Evolutionary conservation across 2,113 vertebrate genomes (phyloP), one percentile per base, ranked within the genome.

Genomic region (Hypanus sabinus): DNA sequence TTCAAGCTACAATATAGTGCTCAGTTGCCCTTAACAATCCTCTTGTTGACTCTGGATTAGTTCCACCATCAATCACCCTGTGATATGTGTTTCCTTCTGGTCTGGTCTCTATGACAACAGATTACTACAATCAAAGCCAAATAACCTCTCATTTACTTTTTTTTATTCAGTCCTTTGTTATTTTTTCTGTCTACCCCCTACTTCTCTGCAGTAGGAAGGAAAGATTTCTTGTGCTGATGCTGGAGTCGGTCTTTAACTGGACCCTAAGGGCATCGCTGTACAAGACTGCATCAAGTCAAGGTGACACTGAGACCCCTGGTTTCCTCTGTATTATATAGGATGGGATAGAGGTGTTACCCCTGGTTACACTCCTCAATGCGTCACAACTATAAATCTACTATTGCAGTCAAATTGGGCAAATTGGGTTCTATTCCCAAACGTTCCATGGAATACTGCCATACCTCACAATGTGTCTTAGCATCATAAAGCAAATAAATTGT

Each of bases 61-160:
- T 90, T 90, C 85, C 85, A 90, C 85, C 85, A 90, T 90, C 85
- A 90, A 90, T 90, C 85, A 88, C 85, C 85, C 85, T 65, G 30
- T 65, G 85, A 88, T 33, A 65, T 65, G 60, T 88, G 85, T 65
- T 65, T 88, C 85, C 85, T 88, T 60, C 71, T 33, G 60, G 57
- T 65, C 60, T 65, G 57, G 60, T 88, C 60, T 90, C 85, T n/a
- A 90, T 90, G 85, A 36, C 85, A 90, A 90, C 85, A 90, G 60
- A 90, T 90, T 90, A 90, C 85, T 68, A 90, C 85, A 90, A 68
- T 90, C 85, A 90, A 90, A 90, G 30, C 60, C 62, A 90, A 90
- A 90, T 68, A 88, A 65, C 85, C 30, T 65, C 60, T n/a, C 60
- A 2, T 90, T 90, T 90, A 90, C 85, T 90, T 90, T 65, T 46